Percentiles rank a stretch among this genome's conserved stretches.
Evolutionary conservation across 2,888 invertebrate species (phyloP).

Genomic region (Eilema sororculum): DNA sequence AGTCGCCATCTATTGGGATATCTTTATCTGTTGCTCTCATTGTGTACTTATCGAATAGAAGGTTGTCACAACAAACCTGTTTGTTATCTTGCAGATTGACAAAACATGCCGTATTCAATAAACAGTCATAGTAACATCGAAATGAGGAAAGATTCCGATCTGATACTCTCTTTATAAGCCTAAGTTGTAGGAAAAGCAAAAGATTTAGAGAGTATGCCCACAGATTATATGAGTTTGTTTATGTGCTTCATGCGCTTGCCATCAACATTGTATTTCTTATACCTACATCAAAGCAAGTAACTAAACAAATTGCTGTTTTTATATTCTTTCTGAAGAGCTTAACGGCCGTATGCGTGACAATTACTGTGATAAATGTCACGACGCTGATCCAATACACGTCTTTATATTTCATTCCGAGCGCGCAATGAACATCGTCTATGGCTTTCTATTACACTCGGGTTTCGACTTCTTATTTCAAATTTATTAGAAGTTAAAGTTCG

Average conservation of each 20-base stretch:
- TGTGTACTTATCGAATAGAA: not conserved
- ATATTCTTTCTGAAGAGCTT: not conserved
- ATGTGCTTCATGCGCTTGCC: no score
- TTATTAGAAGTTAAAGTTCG: not conserved
- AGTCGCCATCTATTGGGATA: not conserved
- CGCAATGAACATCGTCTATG: slow-evolving; percentile 1
- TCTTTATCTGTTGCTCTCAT: not conserved
- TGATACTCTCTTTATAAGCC: not conserved
- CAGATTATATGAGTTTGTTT: no score
- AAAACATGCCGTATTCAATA: not conserved
- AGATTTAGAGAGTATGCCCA: no score
- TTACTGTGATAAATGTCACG: slow-evolving; percentile 5
- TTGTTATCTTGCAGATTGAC: not conserved
- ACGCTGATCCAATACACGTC: slow-evolving; percentile 4
- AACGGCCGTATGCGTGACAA: not conserved
- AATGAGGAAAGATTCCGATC: not conserved
- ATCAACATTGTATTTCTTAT: no score
- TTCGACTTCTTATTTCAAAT: slow-evolving; percentile 3
- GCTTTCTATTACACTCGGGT: not conserved
- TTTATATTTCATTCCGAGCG: slow-evolving; percentile 8
- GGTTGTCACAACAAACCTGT: not conserved
- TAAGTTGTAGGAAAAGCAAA: no score
- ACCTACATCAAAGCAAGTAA: not conserved
- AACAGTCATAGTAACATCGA: not conserved
- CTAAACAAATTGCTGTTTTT: not conserved